Evolutionary conservation across 2,888 invertebrate species (phyloP), one percentile per base, ranked within the genome.

Genomic region (Aspidapion aeneum): DNA sequence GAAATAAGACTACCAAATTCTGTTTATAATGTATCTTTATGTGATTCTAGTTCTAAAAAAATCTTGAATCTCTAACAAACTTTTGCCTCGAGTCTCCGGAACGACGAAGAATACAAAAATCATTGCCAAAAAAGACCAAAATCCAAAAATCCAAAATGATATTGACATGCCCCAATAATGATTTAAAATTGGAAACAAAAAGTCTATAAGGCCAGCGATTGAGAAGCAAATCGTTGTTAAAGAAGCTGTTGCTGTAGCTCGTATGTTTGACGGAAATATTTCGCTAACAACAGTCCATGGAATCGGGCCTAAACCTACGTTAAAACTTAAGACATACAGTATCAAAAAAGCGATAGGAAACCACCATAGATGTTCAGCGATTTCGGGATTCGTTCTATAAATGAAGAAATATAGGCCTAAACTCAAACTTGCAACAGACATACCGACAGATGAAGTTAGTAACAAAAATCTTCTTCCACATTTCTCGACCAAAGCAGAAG

Each of bases 261-360:
- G 70, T 2, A 67, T 63, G 70, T 90, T 88, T 0, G 88, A 80
- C 19, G 94, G 87, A 78, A 94, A 88, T 78, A 93, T 85, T 77
- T 94, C 93, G 1, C 90, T 88, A 83, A 92, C 85, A 35, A 93
- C 86, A 0, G 91, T 88, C 92, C 92, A 93, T 0, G 91, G 89
- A 51, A 93, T 76, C 0, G 91, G 89, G 1, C 94, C 91, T 59
- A 90, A 85, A 0, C 87, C 86, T 80, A 74, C 5, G 67, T 90
- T 89, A 80, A 91, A 93, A 0, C 87, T 85, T 61, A 87, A 79
- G 65, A 91, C 89, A 80, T 88, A 93, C 19, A 88, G 69, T 0
- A 91, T 83, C 57, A 93, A 78, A 0, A 90, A 86, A 5, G 86
- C 76, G 9, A 93, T 83, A 0, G 93, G 93, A 51, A 93, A 77